phyloP scores from a whole-genome alignment of 2,797 vertebrate species.

The Sebastes elongatus region DNA sequence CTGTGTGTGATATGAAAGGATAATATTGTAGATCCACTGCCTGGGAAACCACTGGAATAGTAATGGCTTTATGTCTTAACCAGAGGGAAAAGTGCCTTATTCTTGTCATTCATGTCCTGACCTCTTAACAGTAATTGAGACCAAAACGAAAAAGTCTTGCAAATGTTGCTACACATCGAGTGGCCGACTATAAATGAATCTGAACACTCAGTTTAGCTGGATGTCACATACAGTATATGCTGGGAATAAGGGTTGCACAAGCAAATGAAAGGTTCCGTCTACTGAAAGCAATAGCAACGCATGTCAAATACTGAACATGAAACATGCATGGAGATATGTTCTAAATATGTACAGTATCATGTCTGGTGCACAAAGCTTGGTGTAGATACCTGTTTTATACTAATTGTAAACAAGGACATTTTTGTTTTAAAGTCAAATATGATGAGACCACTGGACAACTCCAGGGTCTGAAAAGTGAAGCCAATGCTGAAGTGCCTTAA shows the following conservation, averaged over 20 bases:
- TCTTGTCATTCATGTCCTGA: conserved; percentile 14
- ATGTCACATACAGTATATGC: not conserved
- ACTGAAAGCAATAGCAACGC: not conserved
- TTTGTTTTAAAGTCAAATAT: not conserved
- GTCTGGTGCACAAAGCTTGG: not conserved
- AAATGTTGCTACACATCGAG: conserved; percentile 11
- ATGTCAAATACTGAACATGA: not conserved
- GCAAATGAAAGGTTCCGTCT: not conserved
- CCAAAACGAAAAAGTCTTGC: not conserved
- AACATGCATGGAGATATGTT: not conserved
- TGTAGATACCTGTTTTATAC: not conserved
- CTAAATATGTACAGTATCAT: not conserved
- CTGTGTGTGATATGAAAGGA: conserved; percentile 27
- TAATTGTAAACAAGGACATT: not conserved
- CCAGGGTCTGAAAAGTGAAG: too few relatives aligned
- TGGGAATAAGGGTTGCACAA: not conserved
- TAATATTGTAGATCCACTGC: conserved; percentile 3
- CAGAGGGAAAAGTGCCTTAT: not conserved
- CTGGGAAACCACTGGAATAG: conserved; percentile 24
- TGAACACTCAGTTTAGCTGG: not conserved
- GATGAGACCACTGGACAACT: too few relatives aligned
- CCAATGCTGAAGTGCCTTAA: too few relatives aligned
- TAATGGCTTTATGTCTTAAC: conserved; percentile 35
- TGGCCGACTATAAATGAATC: not conserved
- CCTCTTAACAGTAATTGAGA: conserved; percentile 15